Percentiles rank a stretch among this genome's conserved stretches.
These are phyloP conservation scores for Aleiodes leptofemur DNA, from an alignment of 2,888 invertebrate species.

Conservation along the genomic window DNA sequence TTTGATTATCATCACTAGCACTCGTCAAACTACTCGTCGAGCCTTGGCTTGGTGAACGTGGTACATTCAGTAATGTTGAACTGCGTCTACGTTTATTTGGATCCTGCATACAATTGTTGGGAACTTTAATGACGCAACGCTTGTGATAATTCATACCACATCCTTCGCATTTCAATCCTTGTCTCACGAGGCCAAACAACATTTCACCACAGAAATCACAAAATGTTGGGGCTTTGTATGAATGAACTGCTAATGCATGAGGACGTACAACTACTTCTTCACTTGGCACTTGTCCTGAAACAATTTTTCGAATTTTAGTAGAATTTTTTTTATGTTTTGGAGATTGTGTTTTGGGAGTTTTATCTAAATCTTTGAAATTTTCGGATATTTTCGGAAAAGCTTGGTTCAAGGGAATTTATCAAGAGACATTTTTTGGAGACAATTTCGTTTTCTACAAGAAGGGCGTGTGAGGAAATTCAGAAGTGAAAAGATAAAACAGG, in stretches of 20 bases:
- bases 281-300: slow-evolving; percentile 76
- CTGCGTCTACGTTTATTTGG: slow-evolving; percentile 68
- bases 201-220: slow-evolving; percentile 99
- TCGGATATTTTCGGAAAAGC: no score
- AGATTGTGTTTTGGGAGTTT: no score
- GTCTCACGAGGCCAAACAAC: slow-evolving; percentile 98
- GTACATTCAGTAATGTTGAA: slow-evolving; percentile 71
- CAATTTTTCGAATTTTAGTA: no score
- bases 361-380: no score
- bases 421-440: no score
- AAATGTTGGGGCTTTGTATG: slow-evolving; percentile 99
- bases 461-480: no score
- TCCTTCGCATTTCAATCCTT: slow-evolving; percentile 99
- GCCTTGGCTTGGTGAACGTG: slow-evolving; percentile 85
- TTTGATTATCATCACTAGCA: slow-evolving; percentile 77
- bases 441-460: no score
- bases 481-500: no score
- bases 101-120: slow-evolving; percentile 92
- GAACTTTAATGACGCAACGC: slow-evolving; percentile 96
- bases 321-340: no score
- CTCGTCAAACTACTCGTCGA: slow-evolving; percentile 82
- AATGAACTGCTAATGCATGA: slow-evolving; percentile 96
- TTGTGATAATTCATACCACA: slow-evolving; percentile 99
- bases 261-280: slow-evolving; percentile 84
- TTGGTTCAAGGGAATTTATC: no score